A percentile compares a stretch with the other conserved stretches of the same genome.
Conservation (phyloP, 2,113 vertebrate genomes). For the Uria aalge region DNA sequence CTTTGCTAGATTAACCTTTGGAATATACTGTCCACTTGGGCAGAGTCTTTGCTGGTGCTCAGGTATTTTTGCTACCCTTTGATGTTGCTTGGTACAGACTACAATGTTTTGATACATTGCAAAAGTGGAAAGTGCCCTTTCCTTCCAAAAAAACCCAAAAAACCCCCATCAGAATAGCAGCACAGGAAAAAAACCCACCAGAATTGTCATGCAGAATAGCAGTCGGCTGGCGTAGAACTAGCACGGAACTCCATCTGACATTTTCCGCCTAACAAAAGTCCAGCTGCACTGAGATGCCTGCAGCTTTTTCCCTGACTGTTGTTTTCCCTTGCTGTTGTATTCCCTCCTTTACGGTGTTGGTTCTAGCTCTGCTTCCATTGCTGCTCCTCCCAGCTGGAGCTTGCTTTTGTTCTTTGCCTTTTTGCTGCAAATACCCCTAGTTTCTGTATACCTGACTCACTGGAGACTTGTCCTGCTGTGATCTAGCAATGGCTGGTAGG, state of each 20-base stretch:
- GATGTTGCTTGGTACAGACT: neutral
- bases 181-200: neutral
- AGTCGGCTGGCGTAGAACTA: neutral
- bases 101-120: neutral
- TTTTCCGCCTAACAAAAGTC: neutral
- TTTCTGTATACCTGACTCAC: neutral
- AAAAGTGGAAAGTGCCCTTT: neutral
- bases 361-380: neutral
- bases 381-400: neutral
- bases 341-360: neutral
- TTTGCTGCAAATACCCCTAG: neutral
- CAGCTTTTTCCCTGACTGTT: neutral
- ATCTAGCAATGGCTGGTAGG: neutral
- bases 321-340: neutral
- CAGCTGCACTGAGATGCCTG: conserved; percentile 18
- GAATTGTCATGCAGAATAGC: neutral
- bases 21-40: neutral
- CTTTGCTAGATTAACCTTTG: neutral
- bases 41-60: neutral
- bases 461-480: neutral
- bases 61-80: neutral
- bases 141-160: neutral
- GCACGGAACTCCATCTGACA: neutral
- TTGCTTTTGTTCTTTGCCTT: neutral
- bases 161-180: neutral